phyloP scores from a whole-genome alignment of 2,888 invertebrate species.

The Heliothis peltigera region DNA sequence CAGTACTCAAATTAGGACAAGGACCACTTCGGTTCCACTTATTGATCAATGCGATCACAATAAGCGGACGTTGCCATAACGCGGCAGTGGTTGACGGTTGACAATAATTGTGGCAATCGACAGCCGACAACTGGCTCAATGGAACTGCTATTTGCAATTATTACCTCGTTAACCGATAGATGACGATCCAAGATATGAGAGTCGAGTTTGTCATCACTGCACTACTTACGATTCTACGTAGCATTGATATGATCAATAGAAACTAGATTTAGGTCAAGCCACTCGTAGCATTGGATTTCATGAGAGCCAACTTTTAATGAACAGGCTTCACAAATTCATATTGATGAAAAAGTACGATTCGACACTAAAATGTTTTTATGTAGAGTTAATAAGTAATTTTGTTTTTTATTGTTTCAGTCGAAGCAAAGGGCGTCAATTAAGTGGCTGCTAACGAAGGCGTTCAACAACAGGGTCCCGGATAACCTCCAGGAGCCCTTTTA shows the following conservation, averaged over 20 bases:
- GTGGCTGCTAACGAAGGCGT: conserved; percentile 99
- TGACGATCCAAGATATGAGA: conserved; percentile 35
- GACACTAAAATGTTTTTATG: not conserved
- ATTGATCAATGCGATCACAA: conserved; percentile 81
- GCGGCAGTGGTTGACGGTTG: conserved; percentile 64
- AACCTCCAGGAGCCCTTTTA: conserved; percentile 98
- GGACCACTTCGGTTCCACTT: conserved; percentile 75
- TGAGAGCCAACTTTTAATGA: conserved; percentile 41
- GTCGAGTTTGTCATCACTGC: conserved; percentile 43
- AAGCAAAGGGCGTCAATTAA: conserved; percentile 98
- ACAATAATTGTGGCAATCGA: conserved; percentile 78
- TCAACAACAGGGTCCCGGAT: conserved; percentile 97
- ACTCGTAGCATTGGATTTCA: conserved; percentile 18
- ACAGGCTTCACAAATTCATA: conserved; percentile 8
- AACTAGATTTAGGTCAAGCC: conserved; percentile 43
- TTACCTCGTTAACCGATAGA: conserved; percentile 46
- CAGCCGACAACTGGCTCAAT: conserved; percentile 66
- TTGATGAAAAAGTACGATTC: conserved; percentile 6
- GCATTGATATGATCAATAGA: conserved; percentile 38
- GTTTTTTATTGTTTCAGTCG: conserved; percentile 92
- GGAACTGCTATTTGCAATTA: conserved; percentile 58
- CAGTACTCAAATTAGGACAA: conserved; percentile 77
- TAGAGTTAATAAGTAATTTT: conserved; percentile 3
- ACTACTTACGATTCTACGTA: conserved; percentile 33
- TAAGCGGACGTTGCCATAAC: conserved; percentile 85